phyloP scores from a whole-genome alignment of 2,797 vertebrate species.

The Mormyrus proboscirostris region DNA sequence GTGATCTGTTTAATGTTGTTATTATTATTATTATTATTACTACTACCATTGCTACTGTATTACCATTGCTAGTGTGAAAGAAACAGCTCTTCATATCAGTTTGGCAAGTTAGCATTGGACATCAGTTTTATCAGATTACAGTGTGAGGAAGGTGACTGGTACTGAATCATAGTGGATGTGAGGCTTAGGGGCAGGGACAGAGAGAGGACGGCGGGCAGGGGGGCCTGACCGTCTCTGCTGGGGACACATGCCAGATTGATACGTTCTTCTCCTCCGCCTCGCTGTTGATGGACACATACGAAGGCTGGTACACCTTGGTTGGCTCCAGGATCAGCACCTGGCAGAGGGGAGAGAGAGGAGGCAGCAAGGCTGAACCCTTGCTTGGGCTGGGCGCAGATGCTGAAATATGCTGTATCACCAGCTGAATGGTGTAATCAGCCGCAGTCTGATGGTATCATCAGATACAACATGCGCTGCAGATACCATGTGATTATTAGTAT shows the following conservation, averaged over 20 bases:
- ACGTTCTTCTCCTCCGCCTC: slow-evolving; percentile 87
- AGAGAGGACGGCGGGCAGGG: background rate
- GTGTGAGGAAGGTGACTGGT: background rate
- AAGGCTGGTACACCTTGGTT: slow-evolving; percentile 86
- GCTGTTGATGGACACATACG: slow-evolving; percentile 87
- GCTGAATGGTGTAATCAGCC: background rate
- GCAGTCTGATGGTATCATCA: background rate
- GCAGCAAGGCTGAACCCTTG: background rate
- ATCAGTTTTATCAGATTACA: background rate
- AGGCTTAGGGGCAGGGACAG: background rate
- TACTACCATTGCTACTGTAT: background rate
- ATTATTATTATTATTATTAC: background rate
- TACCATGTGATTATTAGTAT: background rate
- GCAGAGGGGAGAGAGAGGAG: background rate
- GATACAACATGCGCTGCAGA: background rate
- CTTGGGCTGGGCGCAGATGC: background rate
- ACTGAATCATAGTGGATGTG: background rate
- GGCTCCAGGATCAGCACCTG: slow-evolving; percentile 92
- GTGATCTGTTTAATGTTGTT: background rate
- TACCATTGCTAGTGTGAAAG: background rate
- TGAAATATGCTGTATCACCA: background rate
- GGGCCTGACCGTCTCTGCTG: slow-evolving; percentile 74
- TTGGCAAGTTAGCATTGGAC: background rate
- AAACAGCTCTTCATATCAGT: background rate
- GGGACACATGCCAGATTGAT: slow-evolving; percentile 87